Conservation (phyloP, 2,797 vertebrate genomes). For the Chanos chanos region DNA sequence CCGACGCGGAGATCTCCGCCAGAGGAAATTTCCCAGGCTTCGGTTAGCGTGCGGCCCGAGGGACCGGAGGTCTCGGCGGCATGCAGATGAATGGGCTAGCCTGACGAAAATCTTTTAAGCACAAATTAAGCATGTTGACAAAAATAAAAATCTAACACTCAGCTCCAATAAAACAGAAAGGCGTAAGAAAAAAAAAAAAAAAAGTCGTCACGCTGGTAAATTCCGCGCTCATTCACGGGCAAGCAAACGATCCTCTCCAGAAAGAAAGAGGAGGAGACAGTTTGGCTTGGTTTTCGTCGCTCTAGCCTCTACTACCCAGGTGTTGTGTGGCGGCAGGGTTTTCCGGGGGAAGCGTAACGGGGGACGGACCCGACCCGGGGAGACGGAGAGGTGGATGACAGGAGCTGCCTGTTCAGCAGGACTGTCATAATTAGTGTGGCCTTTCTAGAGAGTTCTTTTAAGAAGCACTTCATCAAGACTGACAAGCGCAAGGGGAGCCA, state of each 20-base stretch:
- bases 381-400: neutral
- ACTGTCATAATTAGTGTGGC: conserved; percentile 37
- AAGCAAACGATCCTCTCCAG: no score
- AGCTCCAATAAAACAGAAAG: no score
- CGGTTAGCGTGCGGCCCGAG: conserved; percentile 7
- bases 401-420: conserved; percentile 39
- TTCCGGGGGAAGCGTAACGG: neutral
- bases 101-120: neutral
- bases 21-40: conserved; percentile 2
- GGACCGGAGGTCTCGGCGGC: neutral
- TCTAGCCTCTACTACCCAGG: no score
- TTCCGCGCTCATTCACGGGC: no score
- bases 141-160: no score
- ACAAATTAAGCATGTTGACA: no score
- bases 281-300: no score
- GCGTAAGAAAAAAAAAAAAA: no score
- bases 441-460: conserved; percentile 30
- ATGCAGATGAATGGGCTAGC: neutral
- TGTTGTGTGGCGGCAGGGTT: no score
- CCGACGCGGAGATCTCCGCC: neutral
- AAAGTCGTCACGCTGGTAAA: no score
- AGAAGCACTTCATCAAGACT: conserved; percentile 37
- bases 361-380: neutral
- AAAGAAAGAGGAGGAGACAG: no score
- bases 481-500: conserved; percentile 19